A percentile compares a stretch with the other conserved stretches of the same genome.
Evolutionary conservation across 2,113 vertebrate species (phyloP).

Genomic region (Tragelaphus scriptus): DNA sequence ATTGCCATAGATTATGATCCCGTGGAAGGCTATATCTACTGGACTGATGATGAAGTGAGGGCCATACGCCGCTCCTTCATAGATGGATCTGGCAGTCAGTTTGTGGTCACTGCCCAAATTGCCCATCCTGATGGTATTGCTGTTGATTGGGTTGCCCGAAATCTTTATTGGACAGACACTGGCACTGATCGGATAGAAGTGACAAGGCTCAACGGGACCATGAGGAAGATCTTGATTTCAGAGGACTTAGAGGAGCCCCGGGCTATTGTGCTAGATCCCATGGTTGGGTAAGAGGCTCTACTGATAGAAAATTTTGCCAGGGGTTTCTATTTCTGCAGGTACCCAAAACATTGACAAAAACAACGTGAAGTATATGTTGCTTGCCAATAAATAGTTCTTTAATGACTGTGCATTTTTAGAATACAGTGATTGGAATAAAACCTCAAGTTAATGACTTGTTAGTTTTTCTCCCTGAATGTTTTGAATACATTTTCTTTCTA

Average conservation of each 20-base stretch:
- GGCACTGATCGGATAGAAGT: conserved; percentile 98
- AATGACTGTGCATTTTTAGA: neutral
- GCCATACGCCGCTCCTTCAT: conserved; percentile 91
- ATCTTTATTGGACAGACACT: conserved; percentile 98
- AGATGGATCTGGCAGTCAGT: conserved; percentile 90
- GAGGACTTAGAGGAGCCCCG: conserved; percentile 96
- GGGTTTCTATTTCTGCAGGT: neutral
- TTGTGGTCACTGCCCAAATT: conserved; percentile 93
- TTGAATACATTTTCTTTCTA: conserved; percentile 26
- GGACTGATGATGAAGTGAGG: conserved; percentile 95
- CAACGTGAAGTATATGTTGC: neutral
- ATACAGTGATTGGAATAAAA: conserved; percentile 8
- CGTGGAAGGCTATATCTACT: conserved; percentile 93
- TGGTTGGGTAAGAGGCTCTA: conserved; percentile 86
- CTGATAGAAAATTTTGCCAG: neutral
- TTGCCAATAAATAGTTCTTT: neutral
- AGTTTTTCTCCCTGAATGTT: neutral
- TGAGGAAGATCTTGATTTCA: conserved; percentile 96
- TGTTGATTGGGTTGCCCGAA: conserved; percentile 96
- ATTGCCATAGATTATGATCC: conserved; percentile 98
- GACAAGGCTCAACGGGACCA: conserved; percentile 94
- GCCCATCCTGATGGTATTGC: conserved; percentile 96
- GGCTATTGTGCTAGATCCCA: conserved; percentile 95
- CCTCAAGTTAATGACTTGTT: conserved; percentile 27
- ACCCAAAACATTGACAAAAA: neutral